phyloP scores from a whole-genome alignment of 2,888 invertebrate species.

The Calliphora vomitoria region DNA sequence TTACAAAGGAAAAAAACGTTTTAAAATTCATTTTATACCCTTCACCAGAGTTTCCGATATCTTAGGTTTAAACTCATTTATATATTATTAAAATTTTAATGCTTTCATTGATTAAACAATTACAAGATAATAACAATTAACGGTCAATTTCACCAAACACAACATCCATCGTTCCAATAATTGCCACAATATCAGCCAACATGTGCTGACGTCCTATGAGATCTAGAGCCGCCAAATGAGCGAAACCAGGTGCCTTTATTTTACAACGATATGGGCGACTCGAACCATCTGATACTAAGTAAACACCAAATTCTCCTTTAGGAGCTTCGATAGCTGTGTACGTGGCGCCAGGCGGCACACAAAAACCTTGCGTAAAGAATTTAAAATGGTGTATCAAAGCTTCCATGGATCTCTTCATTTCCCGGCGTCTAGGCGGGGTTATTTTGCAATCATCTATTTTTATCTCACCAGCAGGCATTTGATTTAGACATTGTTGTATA shows the following conservation, averaged over 20 bases:
- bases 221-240: constrained; percentile 88
- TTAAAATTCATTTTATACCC: too few species aligned
- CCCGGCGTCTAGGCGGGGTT: constrained; percentile 88
- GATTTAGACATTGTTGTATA: constrained; percentile 91
- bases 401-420: constrained; percentile 96
- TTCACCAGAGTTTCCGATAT: too few species aligned
- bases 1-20: too few species aligned
- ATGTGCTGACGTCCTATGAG: constrained; percentile 87
- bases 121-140: constrained; percentile 77
- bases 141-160: constrained; percentile 88
- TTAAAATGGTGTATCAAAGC: constrained; percentile 96
- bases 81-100: too few species aligned
- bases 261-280: constrained; percentile 90
- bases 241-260: constrained; percentile 86
- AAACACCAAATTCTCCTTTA: constrained; percentile 94
- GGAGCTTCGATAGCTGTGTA: constrained; percentile 93
- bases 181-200: constrained; percentile 92
- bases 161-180: constrained; percentile 89
- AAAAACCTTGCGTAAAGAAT: constrained; percentile 91
- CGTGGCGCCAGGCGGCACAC: constrained; percentile 93
- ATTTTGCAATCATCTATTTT: constrained; percentile 93
- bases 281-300: constrained; percentile 93
- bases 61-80: too few species aligned
- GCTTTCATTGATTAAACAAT: too few species aligned
- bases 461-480: constrained; percentile 92